phyloP scores from a whole-genome alignment of 2,113 vertebrate species.

The Gorilla gorilla region DNA sequence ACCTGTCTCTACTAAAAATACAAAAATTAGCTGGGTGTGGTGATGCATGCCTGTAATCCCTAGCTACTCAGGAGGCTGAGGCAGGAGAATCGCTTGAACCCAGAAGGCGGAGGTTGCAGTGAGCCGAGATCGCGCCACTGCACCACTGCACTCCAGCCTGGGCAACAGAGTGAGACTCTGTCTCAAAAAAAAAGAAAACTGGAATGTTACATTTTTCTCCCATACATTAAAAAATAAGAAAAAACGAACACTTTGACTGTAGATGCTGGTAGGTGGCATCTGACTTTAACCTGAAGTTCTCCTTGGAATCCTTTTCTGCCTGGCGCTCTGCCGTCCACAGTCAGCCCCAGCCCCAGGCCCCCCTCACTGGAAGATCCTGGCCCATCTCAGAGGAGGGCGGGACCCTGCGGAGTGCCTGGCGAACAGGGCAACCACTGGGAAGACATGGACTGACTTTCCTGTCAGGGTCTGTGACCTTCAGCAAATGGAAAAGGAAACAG shows the following conservation, averaged over 20 bases:
- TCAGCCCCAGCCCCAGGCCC: neutral
- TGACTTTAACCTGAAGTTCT: accelerated
- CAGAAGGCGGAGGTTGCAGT: no score
- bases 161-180: no score
- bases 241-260: neutral
- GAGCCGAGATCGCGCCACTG: no score
- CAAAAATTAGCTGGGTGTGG: no score
- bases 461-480: accelerated
- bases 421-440: accelerated
- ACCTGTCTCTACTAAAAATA: no score
- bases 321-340: accelerated
- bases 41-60: no score
- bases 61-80: no score
- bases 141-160: no score
- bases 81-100: no score
- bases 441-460: neutral
- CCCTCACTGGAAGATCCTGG: neutral
- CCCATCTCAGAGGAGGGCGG: neutral
- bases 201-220: neutral
- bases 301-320: neutral
- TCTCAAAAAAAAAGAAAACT: no score
- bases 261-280: neutral
- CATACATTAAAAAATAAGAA: neutral
- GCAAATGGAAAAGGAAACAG: accelerated
- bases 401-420: accelerated